Evolutionary conservation across 1,140 invertebrate genomes (phyloP).

Genomic region (Hypothenemus hampei): DNA sequence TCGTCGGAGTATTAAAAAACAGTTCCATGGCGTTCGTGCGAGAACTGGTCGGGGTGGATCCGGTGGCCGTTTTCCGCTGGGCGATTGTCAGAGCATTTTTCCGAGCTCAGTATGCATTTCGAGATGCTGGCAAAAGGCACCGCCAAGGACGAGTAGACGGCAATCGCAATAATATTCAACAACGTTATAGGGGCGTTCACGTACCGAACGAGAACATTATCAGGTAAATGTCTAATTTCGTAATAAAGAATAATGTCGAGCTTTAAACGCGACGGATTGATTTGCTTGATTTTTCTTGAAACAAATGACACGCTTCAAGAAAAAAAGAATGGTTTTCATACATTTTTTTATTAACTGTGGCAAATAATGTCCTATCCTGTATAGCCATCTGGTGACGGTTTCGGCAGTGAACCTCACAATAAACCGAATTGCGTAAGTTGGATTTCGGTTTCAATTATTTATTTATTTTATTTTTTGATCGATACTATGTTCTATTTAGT

Average conservation of each 20-base stretch:
- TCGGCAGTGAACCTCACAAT: conserved; percentile 83
- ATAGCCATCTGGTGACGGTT: conserved; percentile 84
- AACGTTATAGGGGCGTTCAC: conserved; percentile 56
- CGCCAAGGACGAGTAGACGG: conserved; percentile 60
- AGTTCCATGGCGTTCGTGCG: conserved; percentile 88
- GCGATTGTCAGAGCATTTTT: conserved; percentile 87
- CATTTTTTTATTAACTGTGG: too few species aligned
- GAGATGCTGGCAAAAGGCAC: conserved; percentile 73
- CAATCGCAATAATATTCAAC: conserved; percentile 48
- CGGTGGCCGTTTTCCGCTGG: conserved; percentile 93
- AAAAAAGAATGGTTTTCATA: too few species aligned
- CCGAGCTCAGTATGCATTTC: conserved; percentile 87
- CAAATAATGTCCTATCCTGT: too few species aligned
- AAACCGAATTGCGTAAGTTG: conserved; percentile 84
- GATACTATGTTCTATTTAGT: too few species aligned
- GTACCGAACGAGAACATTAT: conserved; percentile 61
- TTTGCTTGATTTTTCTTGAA: too few species aligned
- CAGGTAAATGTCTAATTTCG: too few species aligned
- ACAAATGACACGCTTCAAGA: too few species aligned
- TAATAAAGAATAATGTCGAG: too few species aligned
- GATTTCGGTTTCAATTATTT: conserved; percentile 8
- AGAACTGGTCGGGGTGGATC: conserved; percentile 89
- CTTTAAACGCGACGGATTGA: too few species aligned
- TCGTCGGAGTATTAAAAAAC: conserved; percentile 90
- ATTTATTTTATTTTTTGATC: conserved; percentile 11